Conservation (phyloP, 1,140 invertebrate species). For the Leptinotarsa defecta region DNA sequence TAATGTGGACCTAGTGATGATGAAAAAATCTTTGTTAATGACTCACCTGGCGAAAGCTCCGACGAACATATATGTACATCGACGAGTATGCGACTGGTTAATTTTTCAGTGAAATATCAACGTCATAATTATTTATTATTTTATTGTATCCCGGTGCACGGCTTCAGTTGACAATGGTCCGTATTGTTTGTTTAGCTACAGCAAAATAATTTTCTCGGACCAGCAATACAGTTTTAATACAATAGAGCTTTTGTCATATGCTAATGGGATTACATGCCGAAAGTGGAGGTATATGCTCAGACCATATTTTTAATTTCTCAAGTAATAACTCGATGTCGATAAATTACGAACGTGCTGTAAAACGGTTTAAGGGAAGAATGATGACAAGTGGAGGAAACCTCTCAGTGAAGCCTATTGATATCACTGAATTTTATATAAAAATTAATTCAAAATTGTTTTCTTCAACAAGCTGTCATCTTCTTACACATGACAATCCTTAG, state of each 20-base stretch:
- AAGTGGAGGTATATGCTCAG: constrained; percentile 18
- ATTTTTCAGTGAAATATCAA: constrained; percentile 26
- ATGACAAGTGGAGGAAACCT: no score
- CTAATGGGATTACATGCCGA: constrained; percentile 20
- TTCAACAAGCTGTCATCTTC: no score
- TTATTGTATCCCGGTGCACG: constrained; percentile 23
- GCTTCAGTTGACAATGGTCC: constrained; percentile 10
- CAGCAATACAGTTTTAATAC: constrained; percentile 22
- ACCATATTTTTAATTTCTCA: constrained; percentile 18
- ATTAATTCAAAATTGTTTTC: no score
- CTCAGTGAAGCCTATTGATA: no score
- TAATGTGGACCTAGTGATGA: no score
- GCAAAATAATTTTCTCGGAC: constrained; percentile 23
- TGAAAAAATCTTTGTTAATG: no score
- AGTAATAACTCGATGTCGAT: constrained; percentile 7
- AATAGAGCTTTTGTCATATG: constrained; percentile 28
- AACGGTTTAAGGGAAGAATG: background rate
- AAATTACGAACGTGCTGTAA: background rate
- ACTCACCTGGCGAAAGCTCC: no score
- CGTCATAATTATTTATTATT: constrained; percentile 30
- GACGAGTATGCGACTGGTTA: constrained; percentile 7
- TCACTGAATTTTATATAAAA: no score
- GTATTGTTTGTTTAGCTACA: constrained; percentile 21
- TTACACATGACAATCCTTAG: no score
- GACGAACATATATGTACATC: background rate